A percentile compares a stretch with the other conserved stretches of the same genome.
Conservation (phyloP, 2,888 invertebrate species). For the Geophilus truncorum region DNA sequence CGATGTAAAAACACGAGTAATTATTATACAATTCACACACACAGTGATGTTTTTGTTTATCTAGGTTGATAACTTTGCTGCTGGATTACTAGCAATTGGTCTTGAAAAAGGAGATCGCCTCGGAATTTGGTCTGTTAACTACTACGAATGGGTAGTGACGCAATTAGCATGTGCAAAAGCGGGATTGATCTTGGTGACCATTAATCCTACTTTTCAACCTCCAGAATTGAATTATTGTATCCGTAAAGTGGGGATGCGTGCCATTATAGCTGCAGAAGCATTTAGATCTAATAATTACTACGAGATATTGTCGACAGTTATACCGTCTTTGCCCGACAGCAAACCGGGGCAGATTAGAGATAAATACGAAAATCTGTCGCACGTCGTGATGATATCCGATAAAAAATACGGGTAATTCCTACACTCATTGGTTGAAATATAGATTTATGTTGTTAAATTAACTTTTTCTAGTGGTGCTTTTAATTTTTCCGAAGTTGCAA, state of each 20-base stretch:
- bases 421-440: constrained; percentile 11
- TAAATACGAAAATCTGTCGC: neutral
- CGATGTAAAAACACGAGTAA: constrained; percentile 43
- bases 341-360: neutral
- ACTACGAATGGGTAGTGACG: constrained; percentile 67
- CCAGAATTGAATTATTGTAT: constrained; percentile 67
- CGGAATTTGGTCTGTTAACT: constrained; percentile 75
- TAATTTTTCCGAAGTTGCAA: neutral
- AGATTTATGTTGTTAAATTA: constrained; percentile 37
- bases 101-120: constrained; percentile 66
- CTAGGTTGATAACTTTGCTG: constrained; percentile 68
- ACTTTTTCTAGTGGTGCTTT: constrained; percentile 39
- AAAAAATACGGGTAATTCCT: constrained; percentile 53
- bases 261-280: constrained; percentile 59
- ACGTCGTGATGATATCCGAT: constrained; percentile 57
- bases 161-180: constrained; percentile 66
- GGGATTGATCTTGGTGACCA: constrained; percentile 66
- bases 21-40: neutral
- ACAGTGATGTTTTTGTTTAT: too few relatives aligned
- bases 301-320: constrained; percentile 56
- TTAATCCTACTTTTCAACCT: constrained; percentile 69
- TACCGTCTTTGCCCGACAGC: constrained; percentile 50
- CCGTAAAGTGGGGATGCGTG: constrained; percentile 64
- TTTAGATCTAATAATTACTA: constrained; percentile 65
- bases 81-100: constrained; percentile 64